Percentiles rank a stretch among this genome's conserved stretches.
Evolutionary conservation across 2,797 vertebrate species (phyloP).

Genomic region (Pelodytes ibericus): DNA sequence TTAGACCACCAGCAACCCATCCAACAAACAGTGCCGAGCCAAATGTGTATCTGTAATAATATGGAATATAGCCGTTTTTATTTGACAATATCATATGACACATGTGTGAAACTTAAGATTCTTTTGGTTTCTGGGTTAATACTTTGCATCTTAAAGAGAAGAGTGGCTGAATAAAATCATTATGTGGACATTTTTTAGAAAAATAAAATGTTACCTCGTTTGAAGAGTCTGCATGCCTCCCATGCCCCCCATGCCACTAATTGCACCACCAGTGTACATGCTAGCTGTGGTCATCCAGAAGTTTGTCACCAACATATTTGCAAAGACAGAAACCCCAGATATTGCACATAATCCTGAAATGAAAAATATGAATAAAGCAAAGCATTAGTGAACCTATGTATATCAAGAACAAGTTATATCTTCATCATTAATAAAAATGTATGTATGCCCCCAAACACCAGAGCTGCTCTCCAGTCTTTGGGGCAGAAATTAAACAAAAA

Average conservation of each 20-base stretch:
- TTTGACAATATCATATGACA: no score
- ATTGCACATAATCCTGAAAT: constrained; percentile 83
- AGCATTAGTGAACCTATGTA: no score
- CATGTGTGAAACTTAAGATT: no score
- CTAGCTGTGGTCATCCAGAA: constrained; percentile 80
- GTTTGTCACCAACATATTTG: constrained; percentile 89
- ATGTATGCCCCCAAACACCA: no score
- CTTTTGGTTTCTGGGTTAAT: neutral
- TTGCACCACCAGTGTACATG: constrained; percentile 67
- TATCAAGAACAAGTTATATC: no score
- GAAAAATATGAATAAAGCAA: neutral
- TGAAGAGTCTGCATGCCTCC: constrained; percentile 70
- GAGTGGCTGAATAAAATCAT: no score
- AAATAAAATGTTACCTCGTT: constrained; percentile 68
- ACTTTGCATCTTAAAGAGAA: no score
- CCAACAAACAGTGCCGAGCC: constrained; percentile 89
- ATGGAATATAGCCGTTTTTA: neutral
- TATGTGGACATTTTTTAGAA: no score
- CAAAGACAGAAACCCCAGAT: constrained; percentile 88
- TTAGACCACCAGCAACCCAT: constrained; percentile 86
- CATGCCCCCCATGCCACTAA: constrained; percentile 45
- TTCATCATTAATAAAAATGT: no score
- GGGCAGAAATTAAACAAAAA: no score
- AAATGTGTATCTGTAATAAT: constrained; percentile 83
- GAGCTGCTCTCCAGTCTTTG: no score